Base-by-base conservation (phyloP, 1,140 invertebrate species). In the Hesperophylax magnus region DNA sequence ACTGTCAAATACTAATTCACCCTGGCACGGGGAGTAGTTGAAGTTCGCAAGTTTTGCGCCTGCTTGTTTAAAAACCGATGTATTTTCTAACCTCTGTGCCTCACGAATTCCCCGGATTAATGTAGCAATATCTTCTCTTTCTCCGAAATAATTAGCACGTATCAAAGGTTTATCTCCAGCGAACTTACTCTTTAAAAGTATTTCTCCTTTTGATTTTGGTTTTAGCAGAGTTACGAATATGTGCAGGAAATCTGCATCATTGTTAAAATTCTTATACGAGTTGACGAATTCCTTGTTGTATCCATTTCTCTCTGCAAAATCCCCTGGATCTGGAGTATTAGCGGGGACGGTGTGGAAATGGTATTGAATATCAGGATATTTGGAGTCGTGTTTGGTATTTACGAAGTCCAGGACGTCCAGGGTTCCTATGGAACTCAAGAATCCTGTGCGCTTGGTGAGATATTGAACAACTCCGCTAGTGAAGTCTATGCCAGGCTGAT, bases 111-210 rank as follows among this genome's bases (percentile, higher is more conserved):
- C 95, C 84, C 95, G 93, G 27, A 96, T 90, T 17, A 97, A 87
- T 58, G 92, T 93, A 8, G 91, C 91, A n/a, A 94, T 91, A 85
- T 97, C 96, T n/a, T 93, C 92, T 0, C 92, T 91, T 82, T 96
- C 92, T 24, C 93, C 93, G 24, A 97, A 88, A 86, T 97, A 97
- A 85, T 95, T 96, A 0, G 96, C 94, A 86, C 95, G 93, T 78
- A 98, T 95, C 22, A 93, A 86, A 0, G 97, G 97, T 27, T 93
- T 85, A 3, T 88, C 87, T 63, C 87, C 77, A 5, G 86, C 88
- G 83, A 89, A 67, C n/a, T 76, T 79, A 75, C 88, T 86, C 52
- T 84, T 82, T 76, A 91, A 79, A 20, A 86, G 80, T 39, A 92
- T 81, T 47, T 86, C 83, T 0, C 91, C 91, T 47, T 82, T 86